Percentiles rank a stretch among this genome's conserved stretches.
phyloP scores from a whole-genome alignment of 1,140 invertebrate species.

The Eriosoma lanigerum region DNA sequence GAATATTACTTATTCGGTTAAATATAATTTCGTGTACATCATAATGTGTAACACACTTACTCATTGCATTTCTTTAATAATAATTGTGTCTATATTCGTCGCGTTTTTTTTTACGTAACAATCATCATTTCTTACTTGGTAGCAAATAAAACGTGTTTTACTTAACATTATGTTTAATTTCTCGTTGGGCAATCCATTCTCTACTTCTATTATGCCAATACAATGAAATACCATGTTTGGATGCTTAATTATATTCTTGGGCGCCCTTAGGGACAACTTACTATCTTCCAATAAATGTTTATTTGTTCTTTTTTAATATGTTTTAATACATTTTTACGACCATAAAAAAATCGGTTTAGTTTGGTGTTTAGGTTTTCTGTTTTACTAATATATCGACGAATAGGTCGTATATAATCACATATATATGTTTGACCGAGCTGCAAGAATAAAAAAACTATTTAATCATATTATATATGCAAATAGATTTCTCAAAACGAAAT shows the following conservation, averaged over 20 bases:
- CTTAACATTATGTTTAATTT: constrained; percentile 1
- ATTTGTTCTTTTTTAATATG: no score
- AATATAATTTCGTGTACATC: background rate
- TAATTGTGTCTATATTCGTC: constrained; percentile 27
- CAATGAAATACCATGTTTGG: background rate
- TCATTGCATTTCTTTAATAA: constrained; percentile 2
- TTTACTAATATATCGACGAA: no score
- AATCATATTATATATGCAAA: no score
- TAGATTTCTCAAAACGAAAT: no score
- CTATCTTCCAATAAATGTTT: no score
- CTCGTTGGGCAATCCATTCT: constrained; percentile 16
- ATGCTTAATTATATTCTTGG: background rate
- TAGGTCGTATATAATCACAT: no score
- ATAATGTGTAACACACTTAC: constrained; percentile 5
- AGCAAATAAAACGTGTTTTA: constrained; percentile 27
- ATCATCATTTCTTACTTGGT: constrained; percentile 24
- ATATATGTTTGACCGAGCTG: no score
- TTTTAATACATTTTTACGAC: no score
- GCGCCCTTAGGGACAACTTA: no score
- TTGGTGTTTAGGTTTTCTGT: no score
- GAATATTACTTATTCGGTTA: background rate
- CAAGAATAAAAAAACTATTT: no score
- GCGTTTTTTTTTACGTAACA: constrained; percentile 39
- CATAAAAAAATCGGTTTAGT: no score
- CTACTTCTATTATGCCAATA: background rate